Percentiles rank a stretch among this genome's conserved stretches.
Evolutionary conservation across 2,113 vertebrate species (phyloP).

Genomic region (Leucopternis melanops): DNA sequence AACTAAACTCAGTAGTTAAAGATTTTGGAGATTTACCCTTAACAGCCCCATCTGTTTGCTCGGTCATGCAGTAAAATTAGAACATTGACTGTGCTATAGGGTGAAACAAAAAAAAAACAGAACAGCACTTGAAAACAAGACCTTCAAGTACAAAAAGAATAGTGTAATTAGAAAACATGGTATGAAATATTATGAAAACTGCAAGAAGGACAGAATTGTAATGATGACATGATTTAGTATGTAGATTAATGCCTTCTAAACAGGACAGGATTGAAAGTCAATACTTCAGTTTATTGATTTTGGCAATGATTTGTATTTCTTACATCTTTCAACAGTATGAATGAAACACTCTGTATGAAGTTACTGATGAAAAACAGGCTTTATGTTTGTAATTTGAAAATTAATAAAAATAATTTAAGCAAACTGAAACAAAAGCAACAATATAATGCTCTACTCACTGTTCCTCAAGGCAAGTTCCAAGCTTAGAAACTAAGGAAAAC

Average conservation of each 20-base stretch:
- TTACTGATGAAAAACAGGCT: constrained; percentile 44
- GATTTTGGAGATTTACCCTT: neutral
- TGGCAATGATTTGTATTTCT: constrained; percentile 40
- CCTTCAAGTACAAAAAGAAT: constrained; percentile 1
- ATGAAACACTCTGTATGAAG: constrained; percentile 2
- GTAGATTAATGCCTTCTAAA: constrained; percentile 52
- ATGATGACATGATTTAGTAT: constrained; percentile 27
- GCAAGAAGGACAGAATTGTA: constrained; percentile 36
- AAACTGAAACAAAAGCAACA: constrained; percentile 7
- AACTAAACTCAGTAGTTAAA: neutral
- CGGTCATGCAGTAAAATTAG: neutral
- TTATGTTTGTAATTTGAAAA: constrained; percentile 36
- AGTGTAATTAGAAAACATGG: neutral
- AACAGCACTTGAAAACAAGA: constrained; percentile 3
- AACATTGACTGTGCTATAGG: neutral
- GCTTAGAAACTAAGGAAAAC: neutral
- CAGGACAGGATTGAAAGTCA: constrained; percentile 41
- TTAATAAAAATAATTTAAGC: constrained; percentile 18
- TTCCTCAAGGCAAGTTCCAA: neutral
- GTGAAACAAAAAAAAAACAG: neutral
- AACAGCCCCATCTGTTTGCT: neutral
- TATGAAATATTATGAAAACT: constrained; percentile 41
- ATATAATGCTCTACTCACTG: neutral
- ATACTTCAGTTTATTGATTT: constrained; percentile 53
- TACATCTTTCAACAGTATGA: constrained; percentile 34